These are phyloP conservation scores for Mesocentrotus franciscanus DNA, from an alignment of 53 echinoderm and acorn worm genomes.

Conservation along the genomic window DNA sequence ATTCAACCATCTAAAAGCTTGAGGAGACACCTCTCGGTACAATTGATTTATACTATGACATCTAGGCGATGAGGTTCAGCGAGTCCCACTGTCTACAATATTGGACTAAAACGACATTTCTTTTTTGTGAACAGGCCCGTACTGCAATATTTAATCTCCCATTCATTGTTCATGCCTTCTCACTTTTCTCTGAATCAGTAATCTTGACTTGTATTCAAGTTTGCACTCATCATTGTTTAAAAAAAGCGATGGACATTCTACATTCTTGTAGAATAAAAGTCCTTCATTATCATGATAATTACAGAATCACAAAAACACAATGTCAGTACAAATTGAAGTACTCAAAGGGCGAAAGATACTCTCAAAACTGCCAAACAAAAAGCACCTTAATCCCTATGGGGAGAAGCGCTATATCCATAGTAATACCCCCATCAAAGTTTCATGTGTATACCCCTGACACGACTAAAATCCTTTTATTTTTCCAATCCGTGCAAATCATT, in stretches of 20 bases:
- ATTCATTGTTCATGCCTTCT: not conserved
- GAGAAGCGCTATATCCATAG: no score
- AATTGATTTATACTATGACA: constrained; percentile 30
- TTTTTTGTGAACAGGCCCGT: not conserved
- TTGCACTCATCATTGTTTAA: no score
- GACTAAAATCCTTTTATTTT: not conserved
- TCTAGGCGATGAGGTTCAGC: not conserved
- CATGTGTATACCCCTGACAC: not conserved
- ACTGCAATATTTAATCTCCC: not conserved
- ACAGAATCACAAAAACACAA: no score
- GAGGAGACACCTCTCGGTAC: constrained; percentile 24
- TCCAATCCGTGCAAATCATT: not conserved
- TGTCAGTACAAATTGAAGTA: no score
- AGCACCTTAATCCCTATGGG: no score
- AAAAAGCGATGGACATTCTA: no score
- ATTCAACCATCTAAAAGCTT: constrained; percentile 48
- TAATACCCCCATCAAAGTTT: no score
- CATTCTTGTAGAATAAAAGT: no score
- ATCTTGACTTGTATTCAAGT: not conserved
- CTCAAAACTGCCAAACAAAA: no score
- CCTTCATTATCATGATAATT: no score
- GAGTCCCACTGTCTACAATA: not conserved
- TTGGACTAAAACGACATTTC: not conserved
- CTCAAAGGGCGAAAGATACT: no score
- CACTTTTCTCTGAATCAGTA: not conserved